Evolutionary conservation across 1,140 invertebrate genomes (phyloP).

Genomic region (Euura saliciscinereae): DNA sequence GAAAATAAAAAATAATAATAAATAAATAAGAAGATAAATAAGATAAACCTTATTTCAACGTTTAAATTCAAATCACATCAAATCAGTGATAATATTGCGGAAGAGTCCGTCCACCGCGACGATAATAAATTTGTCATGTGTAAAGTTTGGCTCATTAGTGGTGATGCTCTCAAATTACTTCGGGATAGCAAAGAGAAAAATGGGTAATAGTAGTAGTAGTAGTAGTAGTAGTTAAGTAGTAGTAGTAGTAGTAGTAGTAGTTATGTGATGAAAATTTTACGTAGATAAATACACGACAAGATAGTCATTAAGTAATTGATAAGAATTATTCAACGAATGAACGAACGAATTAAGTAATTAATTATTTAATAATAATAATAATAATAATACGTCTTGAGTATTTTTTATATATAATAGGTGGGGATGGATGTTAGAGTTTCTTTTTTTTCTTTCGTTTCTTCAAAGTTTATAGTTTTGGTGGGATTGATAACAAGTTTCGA

Average conservation of each 20-base stretch:
- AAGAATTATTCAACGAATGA: not conserved
- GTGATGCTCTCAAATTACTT: not conserved
- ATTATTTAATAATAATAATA: slow-evolving; percentile 1
- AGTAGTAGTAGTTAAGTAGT: not conserved
- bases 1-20: too few species aligned
- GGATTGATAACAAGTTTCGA: too few species aligned
- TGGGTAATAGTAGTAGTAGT: not conserved
- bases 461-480: too few species aligned
- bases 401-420: slow-evolving; percentile 1
- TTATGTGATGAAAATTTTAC: not conserved
- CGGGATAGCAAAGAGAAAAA: slow-evolving; percentile 2
- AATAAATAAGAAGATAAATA: too few species aligned
- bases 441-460: too few species aligned
- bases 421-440: not conserved
- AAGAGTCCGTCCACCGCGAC: not conserved
- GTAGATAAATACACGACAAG: too few species aligned
- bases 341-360: not conserved
- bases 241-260: not conserved
- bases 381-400: slow-evolving; percentile 7
- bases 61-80: not conserved
- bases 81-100: not conserved
- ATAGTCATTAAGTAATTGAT: not conserved
- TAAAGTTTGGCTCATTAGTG: not conserved
- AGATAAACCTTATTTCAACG: not conserved
- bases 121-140: not conserved